Evolutionary conservation across 2,888 invertebrate species (phyloP), one percentile per base, ranked within the genome.

Genomic region (Eupithecia vulgata): DNA sequence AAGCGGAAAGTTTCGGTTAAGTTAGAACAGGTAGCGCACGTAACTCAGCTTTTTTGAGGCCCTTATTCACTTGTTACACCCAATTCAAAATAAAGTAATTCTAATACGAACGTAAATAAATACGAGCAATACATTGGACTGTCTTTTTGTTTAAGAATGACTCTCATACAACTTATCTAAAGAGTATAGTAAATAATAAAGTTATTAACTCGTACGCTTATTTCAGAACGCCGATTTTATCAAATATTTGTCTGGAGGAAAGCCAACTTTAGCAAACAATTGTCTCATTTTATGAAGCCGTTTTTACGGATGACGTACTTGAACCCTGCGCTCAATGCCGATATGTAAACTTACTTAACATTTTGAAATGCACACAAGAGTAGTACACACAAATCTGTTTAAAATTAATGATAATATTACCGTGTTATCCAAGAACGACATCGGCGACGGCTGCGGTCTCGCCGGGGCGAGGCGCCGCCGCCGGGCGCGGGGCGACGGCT

Each of bases 271-370:
- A 45, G n/a, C 48, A 61, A 67, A 62, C 30, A 68, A 52, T 42
- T 68, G 64, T 72, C 42, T 68, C 68, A 68, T 72, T n/a, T 65
- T 68, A 72, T 68, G 42, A 57, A 68, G 15, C 67, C 12, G 62
- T 5, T 42, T 10, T 37, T 42, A 72, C n/a, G 42, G 64, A 64
- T 72, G 70, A 52, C 61, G 34, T 34, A 34, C 25, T 34, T 17
- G 5, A 25, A 25, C 25, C 57, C 21, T 57, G 57, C 57, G 57
- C 57, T 57, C 25, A 25, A 21, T 25, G 5, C 25, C 57, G 21
- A 57, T 25, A 25, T 3, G 5, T n/a, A 45, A 17, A 45, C 17
- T 21, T 13, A n/a, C 10, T 21, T 5, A 0, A 5, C 5, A 57
- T 57, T 25, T 57, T 5, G 12, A 57, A 57, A 57, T 57, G 57